Conservation (phyloP, 23 tunicate species). For the Halocynthia roretzi region DNA sequence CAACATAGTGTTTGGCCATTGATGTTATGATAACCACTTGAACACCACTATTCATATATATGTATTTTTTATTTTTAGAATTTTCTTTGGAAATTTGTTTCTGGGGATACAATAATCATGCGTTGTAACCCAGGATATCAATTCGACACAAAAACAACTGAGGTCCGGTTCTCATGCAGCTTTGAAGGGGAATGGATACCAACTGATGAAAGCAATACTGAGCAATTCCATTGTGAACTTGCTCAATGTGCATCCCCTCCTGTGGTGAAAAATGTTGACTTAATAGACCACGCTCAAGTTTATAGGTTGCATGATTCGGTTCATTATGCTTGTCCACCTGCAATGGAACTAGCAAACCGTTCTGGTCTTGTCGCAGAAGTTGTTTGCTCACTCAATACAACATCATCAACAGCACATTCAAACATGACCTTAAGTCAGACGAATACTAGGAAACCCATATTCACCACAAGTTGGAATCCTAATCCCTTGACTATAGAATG, state of each 20-base stretch:
- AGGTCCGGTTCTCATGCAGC: slow-evolving; percentile 22
- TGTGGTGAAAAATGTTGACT: slow-evolving; percentile 3
- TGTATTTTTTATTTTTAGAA: slow-evolving; percentile 14
- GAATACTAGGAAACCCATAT: slow-evolving; percentile 3
- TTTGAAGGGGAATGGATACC: slow-evolving; percentile 53
- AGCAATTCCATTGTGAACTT: slow-evolving; percentile 31
- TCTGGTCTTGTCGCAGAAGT: not conserved
- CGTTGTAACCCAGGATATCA: slow-evolving; percentile 40
- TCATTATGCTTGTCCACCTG: slow-evolving; percentile 40
- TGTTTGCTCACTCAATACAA: not conserved
- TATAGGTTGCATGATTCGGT: slow-evolving; percentile 13
- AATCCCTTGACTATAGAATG: slow-evolving; percentile 9
- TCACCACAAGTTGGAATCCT: slow-evolving; percentile 30
- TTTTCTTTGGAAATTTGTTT: slow-evolving; percentile 12
- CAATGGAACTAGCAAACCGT: not conserved
- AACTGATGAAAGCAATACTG: slow-evolving; percentile 2
- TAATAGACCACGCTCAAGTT: not conserved
- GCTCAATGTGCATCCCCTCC: slow-evolving; percentile 22
- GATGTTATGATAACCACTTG: not conserved
- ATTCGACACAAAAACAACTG: slow-evolving; percentile 18
- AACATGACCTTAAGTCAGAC: not conserved
- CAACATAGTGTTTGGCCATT: not conserved
- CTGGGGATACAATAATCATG: slow-evolving; percentile 42
- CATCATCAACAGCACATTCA: not conserved
- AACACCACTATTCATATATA: not conserved